Evolutionary conservation across 1,140 invertebrate genomes (phyloP), one percentile per base, ranked within the genome.

Genomic region (Meloidogyne hapla): DNA sequence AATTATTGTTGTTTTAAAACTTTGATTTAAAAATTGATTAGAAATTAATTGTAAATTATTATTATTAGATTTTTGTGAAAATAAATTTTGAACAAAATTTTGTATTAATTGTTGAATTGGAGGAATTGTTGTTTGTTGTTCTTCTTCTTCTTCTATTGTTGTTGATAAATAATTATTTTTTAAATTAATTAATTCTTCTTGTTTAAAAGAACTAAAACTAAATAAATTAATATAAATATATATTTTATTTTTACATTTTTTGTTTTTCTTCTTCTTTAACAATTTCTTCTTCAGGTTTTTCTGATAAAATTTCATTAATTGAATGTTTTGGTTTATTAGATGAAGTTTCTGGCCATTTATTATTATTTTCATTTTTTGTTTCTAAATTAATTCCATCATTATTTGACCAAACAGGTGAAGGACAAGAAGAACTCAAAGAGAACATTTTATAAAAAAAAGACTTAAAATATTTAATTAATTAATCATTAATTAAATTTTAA

Each of bases 71-170:
- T 56, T 56, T 56, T 56, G 48, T n/a, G 48, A 56, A 56, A 56
- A 21, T 56, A 56, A 56, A 56, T 56, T 56, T 56, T 56, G 48
- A 21, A 56, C 48, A 56, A 56, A 56, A 56, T 56, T 56, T n/a
- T 56, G 48, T n/a, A 56, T 6, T n/a, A 56, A 56, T n/a, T 56
- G 18, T 56, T 56, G 48, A n/a, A 56, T n/a, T n/a, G 18, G 33
- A 8, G 28, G 28, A 33, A 33, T 56, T 56, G 45, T 56, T n/a
- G 2, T 45, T 45, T 15, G n/a, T 45, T 45, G 13, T 56, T 56
- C 18, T 56, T 56, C 48, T 21, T 56, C 48, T 21, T 56, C 48
- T 45, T 45, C 13, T 45, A 18, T 48, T 48, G 45, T 18, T 48
- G 1, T 18, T 48, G 13, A 12, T 42, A 10, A 42, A 42, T 42